These are phyloP conservation scores for Boloria euphrosyne DNA, from an alignment of 2,888 invertebrate genomes.

Conservation along the genomic window DNA sequence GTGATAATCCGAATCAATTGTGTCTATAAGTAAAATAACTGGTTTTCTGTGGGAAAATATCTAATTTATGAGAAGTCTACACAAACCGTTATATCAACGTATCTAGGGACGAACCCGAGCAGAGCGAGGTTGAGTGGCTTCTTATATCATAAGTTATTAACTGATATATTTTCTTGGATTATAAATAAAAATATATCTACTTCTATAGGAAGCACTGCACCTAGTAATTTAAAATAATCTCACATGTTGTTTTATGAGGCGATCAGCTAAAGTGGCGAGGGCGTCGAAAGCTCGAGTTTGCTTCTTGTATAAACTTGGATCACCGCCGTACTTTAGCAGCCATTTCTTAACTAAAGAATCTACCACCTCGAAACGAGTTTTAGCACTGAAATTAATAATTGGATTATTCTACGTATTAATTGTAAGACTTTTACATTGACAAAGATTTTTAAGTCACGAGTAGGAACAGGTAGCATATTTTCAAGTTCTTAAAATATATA, in stretches of 20 bases:
- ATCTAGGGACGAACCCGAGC: no score
- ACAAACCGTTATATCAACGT: no score
- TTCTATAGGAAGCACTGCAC: neutral
- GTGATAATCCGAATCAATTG: no score
- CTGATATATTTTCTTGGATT: no score
- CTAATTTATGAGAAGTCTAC: no score
- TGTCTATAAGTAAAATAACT: no score
- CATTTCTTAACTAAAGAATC: constrained; percentile 64
- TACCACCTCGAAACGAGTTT: constrained; percentile 66
- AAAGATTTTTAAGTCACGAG: neutral
- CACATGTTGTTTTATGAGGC: constrained; percentile 66
- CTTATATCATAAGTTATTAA: no score
- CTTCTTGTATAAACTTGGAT: constrained; percentile 68
- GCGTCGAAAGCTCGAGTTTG: constrained; percentile 71
- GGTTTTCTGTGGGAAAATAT: no score
- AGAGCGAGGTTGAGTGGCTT: no score
- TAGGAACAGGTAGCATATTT: neutral
- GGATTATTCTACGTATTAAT: constrained; percentile 6
- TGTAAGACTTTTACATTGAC: neutral
- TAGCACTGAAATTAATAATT: constrained; percentile 46
- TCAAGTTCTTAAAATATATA: no score
- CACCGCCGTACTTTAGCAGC: constrained; percentile 65
- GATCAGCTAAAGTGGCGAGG: constrained; percentile 63
- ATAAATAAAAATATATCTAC: neutral
- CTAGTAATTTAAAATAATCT: constrained; percentile 31